These are phyloP conservation scores for Apistogramma diplotaenia DNA, from an alignment of 2,113 vertebrate genomes.

Conservation along the genomic window DNA sequence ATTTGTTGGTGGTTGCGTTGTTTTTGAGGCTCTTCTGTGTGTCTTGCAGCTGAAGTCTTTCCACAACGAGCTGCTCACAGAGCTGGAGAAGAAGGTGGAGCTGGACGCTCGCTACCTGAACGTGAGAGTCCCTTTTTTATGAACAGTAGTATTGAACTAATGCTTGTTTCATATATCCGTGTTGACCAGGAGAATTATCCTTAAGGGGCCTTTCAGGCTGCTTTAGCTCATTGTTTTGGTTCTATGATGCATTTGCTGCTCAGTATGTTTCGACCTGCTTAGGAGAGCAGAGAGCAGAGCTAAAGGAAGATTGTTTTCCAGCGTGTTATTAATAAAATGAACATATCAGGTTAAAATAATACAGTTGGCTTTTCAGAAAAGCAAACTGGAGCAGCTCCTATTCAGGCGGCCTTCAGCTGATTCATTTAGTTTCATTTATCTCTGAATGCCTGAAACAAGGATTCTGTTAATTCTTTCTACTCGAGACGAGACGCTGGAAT, in stretches of 20 bases:
- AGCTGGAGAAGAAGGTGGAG: constrained; percentile 99
- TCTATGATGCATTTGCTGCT: not conserved
- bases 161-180: not conserved
- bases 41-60: constrained; percentile 91
- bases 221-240: not conserved
- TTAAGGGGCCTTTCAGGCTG: not conserved
- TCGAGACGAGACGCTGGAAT: not conserved
- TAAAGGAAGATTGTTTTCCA: no score
- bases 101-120: constrained; percentile 94
- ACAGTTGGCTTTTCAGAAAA: not conserved
- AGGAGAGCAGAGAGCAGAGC: not conserved
- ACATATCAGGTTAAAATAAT: no score
- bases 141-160: not conserved
- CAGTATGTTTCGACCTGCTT: not conserved
- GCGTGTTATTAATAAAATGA: no score
- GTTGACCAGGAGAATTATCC: no score
- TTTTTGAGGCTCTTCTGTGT: constrained; percentile 3
- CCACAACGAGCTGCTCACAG: constrained; percentile 93
- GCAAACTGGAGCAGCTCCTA: not conserved
- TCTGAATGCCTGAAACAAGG: fast-evolving
- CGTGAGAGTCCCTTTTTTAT: constrained; percentile 75
- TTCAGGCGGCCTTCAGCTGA: not conserved
- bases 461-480: fast-evolving
- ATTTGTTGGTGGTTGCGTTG: not conserved
- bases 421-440: not conserved